These are phyloP conservation scores for Cyanoramphus novaezelandiae DNA, from an alignment of 2,113 vertebrate genomes.

Conservation along the genomic window DNA sequence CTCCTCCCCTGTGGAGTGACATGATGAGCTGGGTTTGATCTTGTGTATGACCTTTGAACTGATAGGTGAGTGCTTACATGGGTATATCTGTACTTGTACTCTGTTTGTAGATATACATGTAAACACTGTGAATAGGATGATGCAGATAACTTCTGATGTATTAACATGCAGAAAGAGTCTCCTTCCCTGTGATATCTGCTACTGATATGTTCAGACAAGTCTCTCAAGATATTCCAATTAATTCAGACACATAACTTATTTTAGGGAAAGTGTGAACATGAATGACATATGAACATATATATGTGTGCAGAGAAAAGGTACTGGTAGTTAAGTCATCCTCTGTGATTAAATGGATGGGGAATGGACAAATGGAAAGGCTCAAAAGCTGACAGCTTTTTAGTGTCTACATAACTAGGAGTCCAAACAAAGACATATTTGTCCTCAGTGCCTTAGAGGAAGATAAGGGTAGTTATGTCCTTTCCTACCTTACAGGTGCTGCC, in stretches of 20 bases:
- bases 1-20: not conserved
- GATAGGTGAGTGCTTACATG: not conserved
- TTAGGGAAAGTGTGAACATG: not conserved
- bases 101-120: not conserved
- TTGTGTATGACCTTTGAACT: rapidly evolving
- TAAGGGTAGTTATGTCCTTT: not conserved
- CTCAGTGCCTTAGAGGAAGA: not conserved
- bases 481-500: not conserved
- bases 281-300: not conserved
- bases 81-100: too few relatives aligned
- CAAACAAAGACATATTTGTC: not conserved
- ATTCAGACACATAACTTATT: not conserved
- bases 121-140: not conserved
- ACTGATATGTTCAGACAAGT: not conserved
- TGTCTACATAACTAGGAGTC: not conserved
- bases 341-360: not conserved
- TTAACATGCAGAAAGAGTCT: not conserved
- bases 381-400: not conserved
- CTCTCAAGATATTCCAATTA: not conserved
- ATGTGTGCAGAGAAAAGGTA: not conserved
- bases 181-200: not conserved
- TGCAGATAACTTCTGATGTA: not conserved
- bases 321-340: not conserved
- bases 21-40: not conserved
- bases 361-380: not conserved